These are phyloP conservation scores for Hecatera dysodea DNA, from an alignment of 2,888 invertebrate species.

Conservation along the genomic window DNA sequence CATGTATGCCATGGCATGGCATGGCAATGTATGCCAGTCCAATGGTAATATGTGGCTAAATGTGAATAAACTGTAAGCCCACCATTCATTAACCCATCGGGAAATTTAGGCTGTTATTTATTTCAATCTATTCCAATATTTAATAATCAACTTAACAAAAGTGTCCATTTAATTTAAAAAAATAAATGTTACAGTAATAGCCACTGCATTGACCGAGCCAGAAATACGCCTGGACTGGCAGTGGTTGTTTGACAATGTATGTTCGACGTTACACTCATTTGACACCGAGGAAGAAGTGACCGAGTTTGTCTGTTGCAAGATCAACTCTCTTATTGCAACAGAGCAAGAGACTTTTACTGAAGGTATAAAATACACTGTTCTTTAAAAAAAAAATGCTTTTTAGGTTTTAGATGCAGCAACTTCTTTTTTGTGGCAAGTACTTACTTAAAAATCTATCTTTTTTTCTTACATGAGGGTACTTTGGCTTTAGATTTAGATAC, in stretches of 20 bases:
- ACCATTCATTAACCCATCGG: not conserved
- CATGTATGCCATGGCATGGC: no score
- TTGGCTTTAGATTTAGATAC: no score
- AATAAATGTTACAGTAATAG: constrained; percentile 92
- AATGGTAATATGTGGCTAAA: not conserved
- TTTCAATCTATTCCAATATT: not conserved
- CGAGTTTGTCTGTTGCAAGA: constrained; percentile 98
- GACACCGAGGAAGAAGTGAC: constrained; percentile 98
- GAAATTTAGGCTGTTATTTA: not conserved
- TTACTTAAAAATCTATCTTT: no score
- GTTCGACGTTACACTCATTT: constrained; percentile 96
- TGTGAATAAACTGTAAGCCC: not conserved
- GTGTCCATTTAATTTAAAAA: not conserved
- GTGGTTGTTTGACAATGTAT: constrained; percentile 97
- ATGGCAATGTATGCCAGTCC: not conserved
- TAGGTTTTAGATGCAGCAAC: no score
- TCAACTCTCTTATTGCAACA: constrained; percentile 97
- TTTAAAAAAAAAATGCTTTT: not conserved
- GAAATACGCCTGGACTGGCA: constrained; percentile 98
- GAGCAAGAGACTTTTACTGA: constrained; percentile 92
- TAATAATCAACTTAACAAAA: not conserved
- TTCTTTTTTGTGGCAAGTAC: not conserved
- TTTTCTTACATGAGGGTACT: no score
- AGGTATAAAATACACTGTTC: constrained; percentile 76
- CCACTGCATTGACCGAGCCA: constrained; percentile 95